These are phyloP conservation scores for Apotomis capreana DNA, from an alignment of 2,888 invertebrate genomes.

Conservation along the genomic window DNA sequence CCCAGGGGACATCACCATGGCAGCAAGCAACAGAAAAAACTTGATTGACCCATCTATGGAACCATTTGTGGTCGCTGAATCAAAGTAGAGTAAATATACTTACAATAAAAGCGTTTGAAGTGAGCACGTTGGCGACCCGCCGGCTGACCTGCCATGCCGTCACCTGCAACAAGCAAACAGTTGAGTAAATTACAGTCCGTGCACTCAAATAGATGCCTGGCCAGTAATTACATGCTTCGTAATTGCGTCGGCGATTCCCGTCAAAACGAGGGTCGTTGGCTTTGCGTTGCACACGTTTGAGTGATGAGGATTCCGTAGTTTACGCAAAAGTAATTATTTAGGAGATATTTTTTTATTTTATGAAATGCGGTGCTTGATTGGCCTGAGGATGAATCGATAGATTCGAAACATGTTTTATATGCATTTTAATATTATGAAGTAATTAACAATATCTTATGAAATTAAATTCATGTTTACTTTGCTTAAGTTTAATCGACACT, in stretches of 20 bases:
- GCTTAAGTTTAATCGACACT: no score
- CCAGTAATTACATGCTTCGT: constrained; percentile 23
- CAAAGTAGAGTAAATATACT: constrained; percentile 41
- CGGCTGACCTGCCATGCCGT: constrained; percentile 60
- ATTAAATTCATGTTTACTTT: no score
- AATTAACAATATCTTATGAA: no score
- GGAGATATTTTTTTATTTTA: no score
- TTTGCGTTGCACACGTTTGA: constrained; percentile 2
- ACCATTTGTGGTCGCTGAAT: neutral
- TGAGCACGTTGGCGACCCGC: constrained; percentile 60
- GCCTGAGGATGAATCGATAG: no score
- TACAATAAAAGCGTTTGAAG: constrained; percentile 71
- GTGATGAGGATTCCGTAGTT: neutral
- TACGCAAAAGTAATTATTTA: neutral
- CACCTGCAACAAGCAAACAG: constrained; percentile 66
- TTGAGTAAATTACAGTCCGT: constrained; percentile 52
- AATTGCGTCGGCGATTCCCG: constrained; percentile 15
- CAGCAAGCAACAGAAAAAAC: no score
- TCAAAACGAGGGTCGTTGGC: constrained; percentile 9
- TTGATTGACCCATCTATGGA: no score
- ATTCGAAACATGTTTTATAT: no score
- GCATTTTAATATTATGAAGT: no score
- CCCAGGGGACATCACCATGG: no score
- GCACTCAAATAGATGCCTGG: constrained; percentile 25
- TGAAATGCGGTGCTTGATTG: no score